A percentile compares a stretch with the other conserved stretches of the same genome.
Conservation (phyloP, 2,797 vertebrate genomes). For the Sebastes vulpes region DNA sequence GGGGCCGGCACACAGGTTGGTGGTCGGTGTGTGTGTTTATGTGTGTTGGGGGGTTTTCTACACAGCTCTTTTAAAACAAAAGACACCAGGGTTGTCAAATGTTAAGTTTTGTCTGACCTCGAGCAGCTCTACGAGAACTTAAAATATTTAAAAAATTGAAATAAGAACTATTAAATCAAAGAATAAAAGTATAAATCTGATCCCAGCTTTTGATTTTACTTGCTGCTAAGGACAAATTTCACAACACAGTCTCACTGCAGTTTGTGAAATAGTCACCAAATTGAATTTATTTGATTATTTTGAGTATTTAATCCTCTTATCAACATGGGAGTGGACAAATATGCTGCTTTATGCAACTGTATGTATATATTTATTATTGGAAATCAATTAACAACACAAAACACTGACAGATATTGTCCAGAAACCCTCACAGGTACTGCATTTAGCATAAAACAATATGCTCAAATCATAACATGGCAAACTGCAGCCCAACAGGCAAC, state of each 20-base stretch:
- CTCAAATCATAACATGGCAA: no score
- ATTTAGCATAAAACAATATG: no score
- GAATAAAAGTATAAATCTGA: not conserved
- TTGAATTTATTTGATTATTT: no score
- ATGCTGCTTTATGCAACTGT: no score
- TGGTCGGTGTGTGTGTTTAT: not conserved
- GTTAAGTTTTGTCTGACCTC: not conserved
- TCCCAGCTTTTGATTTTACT: not conserved
- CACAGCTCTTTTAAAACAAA: not conserved
- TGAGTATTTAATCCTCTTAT: no score
- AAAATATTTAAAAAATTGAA: not conserved
- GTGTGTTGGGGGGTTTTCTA: not conserved
- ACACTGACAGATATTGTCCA: no score
- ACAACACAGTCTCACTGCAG: not conserved
- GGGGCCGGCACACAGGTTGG: constrained; percentile 16
- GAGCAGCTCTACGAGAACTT: not conserved
- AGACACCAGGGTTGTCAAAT: not conserved
- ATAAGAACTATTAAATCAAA: not conserved
- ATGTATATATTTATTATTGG: no score
- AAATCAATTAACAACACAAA: no score
- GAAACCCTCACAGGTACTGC: no score
- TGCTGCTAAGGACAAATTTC: not conserved
- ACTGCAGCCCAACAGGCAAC: no score
- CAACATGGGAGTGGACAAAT: no score
- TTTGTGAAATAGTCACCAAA: no score